Base-by-base conservation (phyloP, 2,797 vertebrate species). In the Heliangelus exortis region DNA sequence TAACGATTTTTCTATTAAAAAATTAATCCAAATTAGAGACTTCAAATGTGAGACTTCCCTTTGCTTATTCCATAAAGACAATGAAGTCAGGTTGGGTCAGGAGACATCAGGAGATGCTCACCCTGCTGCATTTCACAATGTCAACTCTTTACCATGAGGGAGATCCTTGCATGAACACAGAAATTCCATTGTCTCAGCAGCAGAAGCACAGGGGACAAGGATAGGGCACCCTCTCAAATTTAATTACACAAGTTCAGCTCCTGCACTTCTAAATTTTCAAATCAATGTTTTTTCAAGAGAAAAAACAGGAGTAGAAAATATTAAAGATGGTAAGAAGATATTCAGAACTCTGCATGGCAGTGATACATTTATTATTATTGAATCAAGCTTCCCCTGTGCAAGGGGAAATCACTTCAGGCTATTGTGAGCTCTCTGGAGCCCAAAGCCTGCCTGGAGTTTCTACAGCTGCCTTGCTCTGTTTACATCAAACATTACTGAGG, bases 391-490 rank as follows among this genome's bases (percentile, higher is more conserved):
- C 39, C 54, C 22, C 26, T 48, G 48, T 18, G 31, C 21, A 11
- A 80, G 26, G 34, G 74, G 45, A 96, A 93, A 93, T 58, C 48
- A 91, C 82, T 80, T 83, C 29, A 81, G 89, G 86, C 77, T 89
- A 68, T 15, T 65, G 76, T 73, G 68, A 91, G 74, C 36, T 89
- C 51, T 85, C 45, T 43, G 43, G 34, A 82, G 33, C 34, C 62
- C 75, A 80, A 61, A 80, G 80, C 28, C 25, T 84, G 85, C 67
- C 62, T 71, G 13, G n/a, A 91, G 36, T 87, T 96, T 61, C 92
- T 92, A 84, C 79, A 96, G 84, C 89, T 96, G 93, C 74, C 94
- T 90, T 50, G 41, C 28, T 95, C 72, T 90, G 78, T 94, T 96
- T 94, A 93, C 58, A 86, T 91, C 93, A 95, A 96, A 63, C 41